Evolutionary conservation across 2,888 invertebrate species (phyloP).

Genomic region (Dyspetes luteomarginatus): DNA sequence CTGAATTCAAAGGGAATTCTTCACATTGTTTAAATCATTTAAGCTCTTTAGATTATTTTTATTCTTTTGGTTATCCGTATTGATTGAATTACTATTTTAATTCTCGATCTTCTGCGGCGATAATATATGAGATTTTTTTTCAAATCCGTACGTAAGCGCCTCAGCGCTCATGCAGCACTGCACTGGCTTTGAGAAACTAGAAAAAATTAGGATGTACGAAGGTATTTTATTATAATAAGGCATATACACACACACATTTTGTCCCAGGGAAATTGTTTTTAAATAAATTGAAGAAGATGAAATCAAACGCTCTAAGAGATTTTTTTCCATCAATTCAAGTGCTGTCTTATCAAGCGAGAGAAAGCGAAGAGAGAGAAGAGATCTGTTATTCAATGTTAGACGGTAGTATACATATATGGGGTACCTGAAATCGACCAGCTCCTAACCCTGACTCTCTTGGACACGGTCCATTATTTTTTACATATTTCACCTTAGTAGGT

Average conservation of each 20-base stretch:
- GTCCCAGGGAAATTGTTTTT: not conserved
- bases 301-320: no score
- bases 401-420: no score
- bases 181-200: slow-evolving; percentile 29
- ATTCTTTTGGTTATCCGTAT: no score
- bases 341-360: no score
- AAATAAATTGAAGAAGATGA: not conserved
- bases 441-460: no score
- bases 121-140: not conserved
- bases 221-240: slow-evolving; percentile 9
- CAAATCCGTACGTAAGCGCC: not conserved
- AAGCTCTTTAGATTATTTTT: no score
- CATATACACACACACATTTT: not conserved
- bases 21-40: not conserved
- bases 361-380: no score
- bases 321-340: no score
- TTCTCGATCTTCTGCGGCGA: not conserved
- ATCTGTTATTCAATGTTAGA: no score
- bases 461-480: no score
- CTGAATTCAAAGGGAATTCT: not conserved
- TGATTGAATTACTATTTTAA: not conserved
- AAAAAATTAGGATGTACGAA: slow-evolving; percentile 50
- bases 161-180: slow-evolving; percentile 12
- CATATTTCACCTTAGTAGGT: no score
- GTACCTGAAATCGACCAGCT: no score